Evolutionary conservation across 2,888 invertebrate genomes (phyloP).

Genomic region (Rapana venosa): DNA sequence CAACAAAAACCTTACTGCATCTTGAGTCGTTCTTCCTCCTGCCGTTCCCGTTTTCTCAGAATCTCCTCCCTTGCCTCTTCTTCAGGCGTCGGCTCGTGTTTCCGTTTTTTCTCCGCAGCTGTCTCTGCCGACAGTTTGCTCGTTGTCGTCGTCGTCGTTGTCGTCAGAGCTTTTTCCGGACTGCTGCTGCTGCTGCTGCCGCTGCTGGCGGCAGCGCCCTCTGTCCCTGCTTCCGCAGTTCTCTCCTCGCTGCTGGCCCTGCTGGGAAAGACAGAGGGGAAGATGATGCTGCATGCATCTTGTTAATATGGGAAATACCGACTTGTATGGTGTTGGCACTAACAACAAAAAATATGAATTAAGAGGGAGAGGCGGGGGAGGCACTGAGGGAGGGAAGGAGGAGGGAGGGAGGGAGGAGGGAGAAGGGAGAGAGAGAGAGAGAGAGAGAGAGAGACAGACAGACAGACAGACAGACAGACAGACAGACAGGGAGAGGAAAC

Average conservation of each 20-base stretch:
- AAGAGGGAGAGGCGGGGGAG: too few species aligned
- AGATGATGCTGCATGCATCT: neutral
- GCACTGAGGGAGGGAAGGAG: too few species aligned
- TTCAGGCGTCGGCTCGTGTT: constrained; percentile 59
- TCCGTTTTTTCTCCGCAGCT: constrained; percentile 63
- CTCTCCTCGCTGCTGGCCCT: constrained; percentile 14
- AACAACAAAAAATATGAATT: too few species aligned
- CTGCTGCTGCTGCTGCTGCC: constrained; percentile 45
- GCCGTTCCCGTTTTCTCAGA: constrained; percentile 81
- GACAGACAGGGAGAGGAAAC: too few species aligned
- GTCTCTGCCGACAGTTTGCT: neutral
- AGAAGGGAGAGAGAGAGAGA: too few species aligned
- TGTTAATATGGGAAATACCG: neutral
- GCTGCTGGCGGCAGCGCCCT: constrained; percentile 35
- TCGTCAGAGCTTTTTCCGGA: constrained; percentile 37
- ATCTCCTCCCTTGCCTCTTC: constrained; percentile 58
- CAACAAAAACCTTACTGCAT: constrained; percentile 99
- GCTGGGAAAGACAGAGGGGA: neutral
- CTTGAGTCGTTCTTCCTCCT: constrained; percentile 95
- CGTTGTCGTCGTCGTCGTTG: neutral
- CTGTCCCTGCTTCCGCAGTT: constrained; percentile 34
- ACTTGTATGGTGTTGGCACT: too few species aligned
- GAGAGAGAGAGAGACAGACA: too few species aligned
- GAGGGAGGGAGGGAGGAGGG: too few species aligned
- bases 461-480: too few species aligned